Base-by-base conservation (phyloP, 2,113 vertebrate genomes). In the Brachyistius frenatus region DNA sequence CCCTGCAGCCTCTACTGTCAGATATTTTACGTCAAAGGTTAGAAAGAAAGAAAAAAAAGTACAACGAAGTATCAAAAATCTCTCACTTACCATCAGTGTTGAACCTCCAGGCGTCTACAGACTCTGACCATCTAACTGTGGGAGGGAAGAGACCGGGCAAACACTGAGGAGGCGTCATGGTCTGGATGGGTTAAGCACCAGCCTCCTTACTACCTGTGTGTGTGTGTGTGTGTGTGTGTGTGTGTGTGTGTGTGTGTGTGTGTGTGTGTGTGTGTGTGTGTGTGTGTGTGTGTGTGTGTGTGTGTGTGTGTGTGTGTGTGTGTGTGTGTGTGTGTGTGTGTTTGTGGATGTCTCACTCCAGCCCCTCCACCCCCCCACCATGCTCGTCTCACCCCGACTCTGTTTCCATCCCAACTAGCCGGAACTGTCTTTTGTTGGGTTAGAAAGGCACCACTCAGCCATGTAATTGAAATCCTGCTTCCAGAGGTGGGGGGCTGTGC, bases 331-430 rank as follows among this genome's bases (percentile, higher is more conserved):
- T 57, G 58, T 78, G 52, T 50, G 35, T 64, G 69, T 77, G 75
- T 75, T 76, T 81, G 54, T 39, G 63, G 54, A 74, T 75, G 68
- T 70, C 53, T 67, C 66, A 37, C 56, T 55, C 57, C 67, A 76
- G 36, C 71, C 57, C 37, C 23, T 23, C 23, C 23, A 23, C 23
- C 23, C 23, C 23, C 23, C 23, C 23, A 23, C 23, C 23, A 23
- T 23, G 23, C 56, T 74, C 57, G 58, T 72, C 62, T 80, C 83
- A 62, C 32, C 14, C 31, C 2, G 0, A 70, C 72, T 82, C 76
- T 2, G 66, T 94, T 94, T 91, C 94, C 88, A 93, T 87, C 84
- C 79, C 94, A 95, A 95, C 95, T 90, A 91, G 84, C 94, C 67
- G 86, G 94, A 95, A 94, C 85, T 94, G 78, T 68, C 91, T 93